A percentile compares a stretch with the other conserved stretches of the same genome.
Evolutionary conservation across 2,888 invertebrate genomes (phyloP).

Genomic region (Mythimna vitellina): DNA sequence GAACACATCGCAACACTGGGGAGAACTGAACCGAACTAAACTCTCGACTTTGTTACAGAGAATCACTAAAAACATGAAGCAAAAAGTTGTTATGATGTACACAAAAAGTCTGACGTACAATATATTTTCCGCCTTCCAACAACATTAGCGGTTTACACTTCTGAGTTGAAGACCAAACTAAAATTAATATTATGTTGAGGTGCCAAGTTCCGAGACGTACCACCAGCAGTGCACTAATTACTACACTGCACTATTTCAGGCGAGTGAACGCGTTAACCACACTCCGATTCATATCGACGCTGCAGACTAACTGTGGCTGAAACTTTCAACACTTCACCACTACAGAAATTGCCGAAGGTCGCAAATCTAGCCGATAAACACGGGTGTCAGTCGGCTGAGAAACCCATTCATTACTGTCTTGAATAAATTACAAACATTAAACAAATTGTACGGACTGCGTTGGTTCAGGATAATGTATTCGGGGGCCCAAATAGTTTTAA

Average conservation of each 20-base stretch:
- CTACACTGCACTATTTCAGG: constrained; percentile 83
- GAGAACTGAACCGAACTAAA: constrained; percentile 35
- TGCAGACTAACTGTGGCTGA: constrained; percentile 68
- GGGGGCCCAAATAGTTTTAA: constrained; percentile 33
- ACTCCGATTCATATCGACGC: constrained; percentile 84
- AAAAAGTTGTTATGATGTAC: constrained; percentile 40
- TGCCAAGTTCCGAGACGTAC: constrained; percentile 79
- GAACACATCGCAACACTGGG: constrained; percentile 32
- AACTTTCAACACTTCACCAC: constrained; percentile 87
- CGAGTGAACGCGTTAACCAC: constrained; percentile 80
- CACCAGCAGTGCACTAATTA: constrained; percentile 77
- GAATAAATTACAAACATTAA: constrained; percentile 53
- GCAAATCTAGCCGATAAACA: constrained; percentile 60
- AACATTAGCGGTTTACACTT: constrained; percentile 40
- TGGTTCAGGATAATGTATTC: constrained; percentile 51
- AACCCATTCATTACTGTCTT: constrained; percentile 58
- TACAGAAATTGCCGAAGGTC: constrained; percentile 83
- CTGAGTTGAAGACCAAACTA: constrained; percentile 57
- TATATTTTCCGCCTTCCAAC: constrained; percentile 55
- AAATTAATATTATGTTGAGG: constrained; percentile 67
- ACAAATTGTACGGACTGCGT: constrained; percentile 42
- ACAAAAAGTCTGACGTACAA: constrained; percentile 36
- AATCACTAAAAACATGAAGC: constrained; percentile 62
- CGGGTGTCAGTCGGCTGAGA: constrained; percentile 45
- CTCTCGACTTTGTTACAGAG: constrained; percentile 30